Evolutionary conservation across 2,888 invertebrate species (phyloP).

Genomic region (Osmoderma eremita): DNA sequence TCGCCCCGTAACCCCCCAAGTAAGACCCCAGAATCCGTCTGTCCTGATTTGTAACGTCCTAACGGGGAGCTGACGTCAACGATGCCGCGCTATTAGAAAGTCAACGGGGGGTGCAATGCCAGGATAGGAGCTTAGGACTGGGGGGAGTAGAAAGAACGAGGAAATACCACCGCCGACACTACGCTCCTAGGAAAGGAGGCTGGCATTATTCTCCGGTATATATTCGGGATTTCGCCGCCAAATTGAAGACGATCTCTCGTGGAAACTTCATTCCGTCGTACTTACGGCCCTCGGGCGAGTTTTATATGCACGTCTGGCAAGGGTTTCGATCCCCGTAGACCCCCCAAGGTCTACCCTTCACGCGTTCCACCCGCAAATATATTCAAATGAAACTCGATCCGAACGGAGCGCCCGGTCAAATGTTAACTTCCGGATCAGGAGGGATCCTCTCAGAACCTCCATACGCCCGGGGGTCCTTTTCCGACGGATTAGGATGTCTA

Average conservation of each 20-base stretch:
- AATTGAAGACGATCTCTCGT: slow-evolving; percentile 64
- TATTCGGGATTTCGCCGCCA: slow-evolving; percentile 62
- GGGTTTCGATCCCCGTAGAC: slow-evolving; percentile 53
- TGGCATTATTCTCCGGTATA: slow-evolving; percentile 52
- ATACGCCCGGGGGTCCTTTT: not conserved
- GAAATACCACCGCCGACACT: not conserved
- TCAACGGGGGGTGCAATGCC: slow-evolving; percentile 12
- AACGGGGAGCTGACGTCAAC: slow-evolving; percentile 13
- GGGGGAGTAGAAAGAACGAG: slow-evolving; percentile 2
- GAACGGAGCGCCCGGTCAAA: slow-evolving; percentile 57
- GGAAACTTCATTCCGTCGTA: slow-evolving; percentile 62
- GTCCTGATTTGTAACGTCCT: slow-evolving; percentile 24
- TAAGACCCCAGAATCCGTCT: slow-evolving; percentile 25
- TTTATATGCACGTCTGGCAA: slow-evolving; percentile 61
- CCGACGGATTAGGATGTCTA: slow-evolving; percentile 56
- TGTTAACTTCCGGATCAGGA: slow-evolving; percentile 61
- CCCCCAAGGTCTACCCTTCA: not conserved
- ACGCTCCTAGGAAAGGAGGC: slow-evolving; percentile 7
- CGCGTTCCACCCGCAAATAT: slow-evolving; percentile 49
- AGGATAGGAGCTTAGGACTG: not conserved
- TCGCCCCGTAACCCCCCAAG: slow-evolving; percentile 19
- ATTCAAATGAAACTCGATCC: slow-evolving; percentile 55
- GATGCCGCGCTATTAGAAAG: slow-evolving; percentile 28
- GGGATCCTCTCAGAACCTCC: slow-evolving; percentile 53
- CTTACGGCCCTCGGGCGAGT: slow-evolving; percentile 60